Evolutionary conservation across 2,888 invertebrate species (phyloP).

Genomic region (Drosophila siamana): DNA sequence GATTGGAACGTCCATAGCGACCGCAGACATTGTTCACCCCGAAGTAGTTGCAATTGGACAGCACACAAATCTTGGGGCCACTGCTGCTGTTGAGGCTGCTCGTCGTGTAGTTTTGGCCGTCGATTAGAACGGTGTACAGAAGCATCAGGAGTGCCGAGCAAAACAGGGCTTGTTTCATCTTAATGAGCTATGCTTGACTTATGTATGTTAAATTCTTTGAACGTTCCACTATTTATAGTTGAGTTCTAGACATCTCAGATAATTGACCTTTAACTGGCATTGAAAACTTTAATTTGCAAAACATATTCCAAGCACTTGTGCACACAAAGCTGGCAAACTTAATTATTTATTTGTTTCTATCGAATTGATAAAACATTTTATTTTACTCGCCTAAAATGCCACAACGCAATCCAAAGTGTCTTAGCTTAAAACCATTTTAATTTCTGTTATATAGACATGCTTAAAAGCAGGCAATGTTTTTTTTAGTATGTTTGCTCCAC

Average conservation of each 20-base stretch:
- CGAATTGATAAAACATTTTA: neutral
- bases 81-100: constrained; percentile 16
- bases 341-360: neutral
- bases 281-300: constrained; percentile 11
- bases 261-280: constrained; percentile 27
- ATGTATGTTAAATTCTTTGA: neutral
- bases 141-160: constrained; percentile 46
- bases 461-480: constrained; percentile 11
- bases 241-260: neutral
- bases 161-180: constrained; percentile 48
- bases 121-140: constrained; percentile 1
- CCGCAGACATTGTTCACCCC: constrained; percentile 43
- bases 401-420: neutral
- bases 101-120: neutral
- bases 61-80: constrained; percentile 40
- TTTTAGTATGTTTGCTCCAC: too few relatives aligned
- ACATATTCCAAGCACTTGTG: constrained; percentile 27
- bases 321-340: constrained; percentile 24
- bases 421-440: too few relatives aligned
- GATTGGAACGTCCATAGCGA: constrained; percentile 58
- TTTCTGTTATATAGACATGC: neutral
- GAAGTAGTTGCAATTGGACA: constrained; percentile 39
- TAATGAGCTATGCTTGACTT: constrained; percentile 12
- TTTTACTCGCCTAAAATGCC: constrained; percentile 13
- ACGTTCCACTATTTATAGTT: constrained; percentile 35